These are phyloP conservation scores for Rhinoderma darwinii DNA, from an alignment of 2,113 vertebrate species.

Conservation along the genomic window DNA sequence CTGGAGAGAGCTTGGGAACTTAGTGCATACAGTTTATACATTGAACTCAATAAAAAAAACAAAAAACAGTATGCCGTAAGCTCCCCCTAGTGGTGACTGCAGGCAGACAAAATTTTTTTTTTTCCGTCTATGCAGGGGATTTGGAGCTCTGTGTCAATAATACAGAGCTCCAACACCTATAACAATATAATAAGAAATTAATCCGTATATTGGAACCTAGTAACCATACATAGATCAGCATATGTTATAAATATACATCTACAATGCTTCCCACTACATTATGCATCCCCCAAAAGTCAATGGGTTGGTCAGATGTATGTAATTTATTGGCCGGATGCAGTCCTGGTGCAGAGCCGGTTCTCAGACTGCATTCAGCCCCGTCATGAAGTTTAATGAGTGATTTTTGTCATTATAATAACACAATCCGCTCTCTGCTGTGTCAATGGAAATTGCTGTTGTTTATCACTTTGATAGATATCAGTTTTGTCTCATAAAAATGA, in stretches of 20 bases:
- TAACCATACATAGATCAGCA: neutral
- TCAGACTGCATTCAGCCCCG: neutral
- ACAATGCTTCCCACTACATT: neutral
- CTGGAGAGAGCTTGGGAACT: too few species aligned
- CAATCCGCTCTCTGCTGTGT: slow-evolving; percentile 4
- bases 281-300: neutral
- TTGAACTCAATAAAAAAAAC: too few species aligned
- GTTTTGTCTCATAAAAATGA: slow-evolving; percentile 65
- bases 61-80: too few species aligned
- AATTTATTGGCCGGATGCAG: neutral
- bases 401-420: slow-evolving; percentile 36
- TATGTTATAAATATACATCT: neutral
- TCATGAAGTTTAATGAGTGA: neutral
- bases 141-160: neutral
- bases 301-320: neutral
- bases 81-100: too few species aligned
- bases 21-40: too few species aligned
- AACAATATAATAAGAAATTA: neutral
- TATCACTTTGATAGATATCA: slow-evolving; percentile 75
- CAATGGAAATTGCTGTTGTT: slow-evolving; percentile 66
- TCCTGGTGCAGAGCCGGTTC: too few species aligned
- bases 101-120: too few species aligned
- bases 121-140: too few species aligned
- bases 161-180: neutral
- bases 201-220: neutral